Conservation (phyloP, 2,888 invertebrate species). For the Blastobasis lacticolella region DNA sequence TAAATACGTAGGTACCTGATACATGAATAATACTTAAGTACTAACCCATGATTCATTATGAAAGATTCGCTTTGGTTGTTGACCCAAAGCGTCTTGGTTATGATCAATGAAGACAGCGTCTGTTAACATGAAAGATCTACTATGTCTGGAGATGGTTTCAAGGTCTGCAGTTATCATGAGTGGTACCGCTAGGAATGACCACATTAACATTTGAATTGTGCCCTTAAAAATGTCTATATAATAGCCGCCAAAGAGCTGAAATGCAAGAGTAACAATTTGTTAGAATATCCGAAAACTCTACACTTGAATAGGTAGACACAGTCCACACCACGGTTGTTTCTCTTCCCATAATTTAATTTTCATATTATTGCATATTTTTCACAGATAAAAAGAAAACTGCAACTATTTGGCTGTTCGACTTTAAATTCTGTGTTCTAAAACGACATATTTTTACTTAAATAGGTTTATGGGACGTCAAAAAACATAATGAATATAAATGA, state of each 20-base stretch:
- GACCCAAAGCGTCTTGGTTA: constrained; percentile 72
- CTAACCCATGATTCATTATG: neutral
- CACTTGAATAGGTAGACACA: too few relatives aligned
- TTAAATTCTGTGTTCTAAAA: too few relatives aligned
- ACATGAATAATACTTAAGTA: neutral
- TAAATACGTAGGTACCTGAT: too few relatives aligned
- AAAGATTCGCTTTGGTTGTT: constrained; percentile 50
- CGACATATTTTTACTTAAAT: too few relatives aligned
- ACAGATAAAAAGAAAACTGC: too few relatives aligned
- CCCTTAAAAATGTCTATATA: constrained; percentile 77
- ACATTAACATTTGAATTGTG: constrained; percentile 80
- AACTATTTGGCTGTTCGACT: too few relatives aligned
- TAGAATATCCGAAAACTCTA: too few relatives aligned
- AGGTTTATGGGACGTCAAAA: too few relatives aligned
- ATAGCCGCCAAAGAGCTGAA: constrained; percentile 70
- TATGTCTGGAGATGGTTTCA: constrained; percentile 67
- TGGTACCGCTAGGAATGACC: constrained; percentile 81
- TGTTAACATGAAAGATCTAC: constrained; percentile 70
- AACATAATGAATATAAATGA: too few relatives aligned
- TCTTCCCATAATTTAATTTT: too few relatives aligned
- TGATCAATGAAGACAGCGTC: constrained; percentile 75
- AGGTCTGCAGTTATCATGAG: constrained; percentile 80
- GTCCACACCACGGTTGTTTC: too few relatives aligned
- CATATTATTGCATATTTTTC: too few relatives aligned
- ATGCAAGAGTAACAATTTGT: constrained; percentile 2